Evolutionary conservation across 1,140 invertebrate species (phyloP), one percentile per base, ranked within the genome.

Genomic region (Achroia grisella): DNA sequence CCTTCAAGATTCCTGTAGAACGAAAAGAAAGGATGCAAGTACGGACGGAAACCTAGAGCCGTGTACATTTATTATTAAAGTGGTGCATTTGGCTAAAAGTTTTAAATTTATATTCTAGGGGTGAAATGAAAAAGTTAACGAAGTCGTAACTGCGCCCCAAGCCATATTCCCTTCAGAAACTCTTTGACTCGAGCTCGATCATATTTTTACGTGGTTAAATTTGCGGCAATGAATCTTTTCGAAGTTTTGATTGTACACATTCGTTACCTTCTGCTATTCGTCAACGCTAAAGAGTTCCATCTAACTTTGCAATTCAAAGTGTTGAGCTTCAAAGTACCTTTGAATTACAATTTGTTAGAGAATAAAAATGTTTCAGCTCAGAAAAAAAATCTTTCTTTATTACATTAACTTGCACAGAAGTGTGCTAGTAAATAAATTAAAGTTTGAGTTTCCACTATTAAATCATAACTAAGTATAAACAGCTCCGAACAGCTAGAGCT

Each of bases 211-310:
- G 39, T 43, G 39, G 60, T 51, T 34, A 56, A 67, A 66, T 66
- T 68, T 66, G 58, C 56, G 57, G 66, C 62, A 72, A 72, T 75
- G 66, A 75, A 75, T 72, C 69, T 75, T 61, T 60, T 48, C 65
- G 46, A 75, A 71, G 59, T 75, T 71, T 71, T 70, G 69, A 71
- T 68, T 75, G 67, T 67, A 59, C 69, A 63, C 68, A 72, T 75
- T 70, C 53, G 63, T 75, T 70, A 70, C 58, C 43, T 59, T 47
- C 39, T 52, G 35, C 58, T 52, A 64, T 67, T 60, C 62, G 62
- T 75, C 64, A 71, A 60, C 56, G 62, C 50, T 55, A 50, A 48
- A 48, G 30, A 48, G 37, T 28, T 31, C 39, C 39, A 48, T 48
- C 45, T 48, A 48, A 48, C 45, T 48, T 48, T 42, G 13, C 39